Percentiles rank a stretch among this genome's conserved stretches.
These are phyloP conservation scores for Axinella damicornis DNA, from an alignment of 37 sponge, comb jelly and placozoan genomes.

Conservation along the genomic window DNA sequence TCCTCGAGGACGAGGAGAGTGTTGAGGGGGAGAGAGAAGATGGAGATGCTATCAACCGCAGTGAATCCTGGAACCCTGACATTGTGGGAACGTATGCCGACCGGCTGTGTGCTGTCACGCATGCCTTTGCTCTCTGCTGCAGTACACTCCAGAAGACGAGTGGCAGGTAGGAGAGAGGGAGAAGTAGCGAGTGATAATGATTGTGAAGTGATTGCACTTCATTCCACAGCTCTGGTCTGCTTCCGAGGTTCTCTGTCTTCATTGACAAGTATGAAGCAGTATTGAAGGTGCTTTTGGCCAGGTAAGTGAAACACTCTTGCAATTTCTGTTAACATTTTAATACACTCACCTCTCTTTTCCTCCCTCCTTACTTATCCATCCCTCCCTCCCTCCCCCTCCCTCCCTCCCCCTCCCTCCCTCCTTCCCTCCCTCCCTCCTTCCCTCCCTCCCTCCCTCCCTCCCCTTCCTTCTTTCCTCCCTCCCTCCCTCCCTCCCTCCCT, in stretches of 20 bases:
- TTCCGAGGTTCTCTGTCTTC: constrained; percentile 55
- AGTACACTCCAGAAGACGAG: constrained; percentile 42
- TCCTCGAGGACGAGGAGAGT: background rate
- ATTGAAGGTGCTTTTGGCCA: constrained; percentile 76
- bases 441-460: background rate
- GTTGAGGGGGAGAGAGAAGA: background rate
- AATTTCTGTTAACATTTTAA: too few species aligned
- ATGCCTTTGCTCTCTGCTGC: constrained; percentile 85
- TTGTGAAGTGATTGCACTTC: background rate
- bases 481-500: background rate
- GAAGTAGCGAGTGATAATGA: too few species aligned
- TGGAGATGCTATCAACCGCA: background rate
- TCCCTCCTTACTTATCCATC: too few species aligned
- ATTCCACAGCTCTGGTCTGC: constrained; percentile 39
- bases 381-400: too few species aligned
- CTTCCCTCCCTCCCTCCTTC: background rate
- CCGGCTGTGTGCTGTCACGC: constrained; percentile 81
- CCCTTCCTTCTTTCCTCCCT: background rate
- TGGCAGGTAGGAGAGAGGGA: constrained; percentile 35
- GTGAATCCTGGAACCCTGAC: too few species aligned
- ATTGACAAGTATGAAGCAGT: constrained; percentile 77
- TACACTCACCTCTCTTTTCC: too few species aligned
- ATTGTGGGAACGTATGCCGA: constrained; percentile 86
- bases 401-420: background rate
- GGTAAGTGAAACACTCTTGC: constrained; percentile 59